Base-by-base conservation (phyloP, 2,113 vertebrate genomes). In the Mobula birostris region DNA sequence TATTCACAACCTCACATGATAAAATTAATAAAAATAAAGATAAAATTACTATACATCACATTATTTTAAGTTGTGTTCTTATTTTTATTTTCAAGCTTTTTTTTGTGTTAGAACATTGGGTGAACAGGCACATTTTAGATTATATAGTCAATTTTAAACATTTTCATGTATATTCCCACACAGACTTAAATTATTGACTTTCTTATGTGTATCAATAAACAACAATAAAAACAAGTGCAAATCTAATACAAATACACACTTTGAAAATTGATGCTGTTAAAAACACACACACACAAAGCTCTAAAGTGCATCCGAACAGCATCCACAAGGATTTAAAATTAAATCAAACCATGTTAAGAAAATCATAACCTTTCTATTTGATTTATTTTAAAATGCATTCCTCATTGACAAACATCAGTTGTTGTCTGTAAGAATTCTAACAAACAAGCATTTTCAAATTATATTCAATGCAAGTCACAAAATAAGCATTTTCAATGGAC, bases 401-500 rank as follows among this genome's bases (percentile, higher is more conserved):
- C 40, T 27, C 5, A 74, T 48, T 72, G 32, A 14, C 68, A 92
- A 32, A 92, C 29, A 70, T 93, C 91, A 56, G 48, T 29, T 29
- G 24, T 11, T 48, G 56, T 24, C 68, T 74, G 68, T 66, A 74
- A 74, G 90, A 74, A 93, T 56, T 74, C 91, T 14, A 76, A 76
- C 14, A 14, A 56, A 76, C 40, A 56, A 74, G 40, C 70, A 76
- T 29, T 29, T 93, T 56, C 91, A 74, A 56, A 70, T 93, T 93
- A 93, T 76, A 36, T 36, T 93, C 40, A 93, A 72, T 72, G 68
- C 91, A 93, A 74, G 91, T 32, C 68, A 93, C 70, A 76, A 21
- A 93, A 76, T 93, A 93, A 93, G 91, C 91, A 93, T 36, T 56
- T 76, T 74, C 19, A 74, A 56, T 93, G 70, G 91, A 93, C 91